Percentiles rank a stretch among this genome's conserved stretches.
phyloP scores from a whole-genome alignment of 2,113 vertebrate genomes.

The Eurystomus gularis region DNA sequence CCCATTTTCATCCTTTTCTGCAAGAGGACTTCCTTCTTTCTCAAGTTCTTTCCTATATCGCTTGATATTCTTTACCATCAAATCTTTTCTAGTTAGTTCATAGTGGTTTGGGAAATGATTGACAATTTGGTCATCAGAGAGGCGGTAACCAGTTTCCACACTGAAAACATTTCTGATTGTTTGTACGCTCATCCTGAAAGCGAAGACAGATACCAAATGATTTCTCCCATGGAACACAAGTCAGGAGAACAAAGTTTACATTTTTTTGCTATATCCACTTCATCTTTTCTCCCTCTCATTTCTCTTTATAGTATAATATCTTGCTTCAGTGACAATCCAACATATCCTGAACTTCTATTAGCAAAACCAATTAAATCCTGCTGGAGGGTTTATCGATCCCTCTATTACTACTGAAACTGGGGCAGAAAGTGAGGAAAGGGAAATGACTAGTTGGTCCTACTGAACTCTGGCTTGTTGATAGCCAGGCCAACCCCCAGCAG shows the following conservation, averaged over 20 bases:
- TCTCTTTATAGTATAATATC: background rate
- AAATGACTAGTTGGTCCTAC: background rate
- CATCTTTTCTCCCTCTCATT: background rate
- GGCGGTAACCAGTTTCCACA: slow-evolving; percentile 93
- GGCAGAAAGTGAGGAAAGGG: background rate
- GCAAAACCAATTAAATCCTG: background rate
- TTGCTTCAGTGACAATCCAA: background rate
- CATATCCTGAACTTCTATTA: background rate
- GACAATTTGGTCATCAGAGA: slow-evolving; percentile 95
- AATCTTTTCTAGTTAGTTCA: slow-evolving; percentile 93
- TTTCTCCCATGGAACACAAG: background rate
- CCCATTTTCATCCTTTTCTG: slow-evolving; percentile 95
- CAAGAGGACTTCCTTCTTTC: slow-evolving; percentile 90
- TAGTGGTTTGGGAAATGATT: slow-evolving; percentile 99
- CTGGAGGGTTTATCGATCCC: background rate
- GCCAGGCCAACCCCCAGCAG: background rate
- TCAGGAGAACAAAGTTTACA: background rate
- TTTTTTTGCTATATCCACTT: background rate
- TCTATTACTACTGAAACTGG: background rate
- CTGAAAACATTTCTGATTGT: slow-evolving; percentile 96
- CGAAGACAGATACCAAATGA: background rate
- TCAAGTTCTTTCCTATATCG: slow-evolving; percentile 94
- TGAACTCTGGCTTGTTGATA: background rate
- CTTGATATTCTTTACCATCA: slow-evolving; percentile 99
- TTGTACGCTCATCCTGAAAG: slow-evolving; percentile 94